Base-by-base conservation (phyloP, 2,888 invertebrate species). In the Mythimna vitellina region DNA sequence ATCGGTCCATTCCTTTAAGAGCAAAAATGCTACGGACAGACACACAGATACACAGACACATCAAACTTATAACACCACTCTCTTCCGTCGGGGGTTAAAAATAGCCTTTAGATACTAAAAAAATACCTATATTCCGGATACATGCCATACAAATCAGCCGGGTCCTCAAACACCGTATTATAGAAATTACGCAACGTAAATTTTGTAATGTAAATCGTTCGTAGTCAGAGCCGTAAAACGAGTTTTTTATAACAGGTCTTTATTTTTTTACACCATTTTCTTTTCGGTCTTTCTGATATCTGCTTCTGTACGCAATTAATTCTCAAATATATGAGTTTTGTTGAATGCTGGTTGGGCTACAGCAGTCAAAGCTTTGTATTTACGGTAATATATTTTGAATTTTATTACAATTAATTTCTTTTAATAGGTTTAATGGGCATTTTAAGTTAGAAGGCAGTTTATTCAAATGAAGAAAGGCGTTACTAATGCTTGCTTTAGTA, bases 181-280 rank as follows among this genome's bases (percentile, higher is more conserved):
- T 60, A 73, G 51, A 63, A 81, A 78, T 79, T 68, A 72, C 82
- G 60, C 22, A 73, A 82, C 29, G 25, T 70, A 70, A 42, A n/a
- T 53, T 75, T 82, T 82, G 54, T 69, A 58, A 73, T 53, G 61
- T 73, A 70, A 76, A 82, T 73, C 57, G 35, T 70, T 63, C 53
- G 46, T 25, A 73, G 56, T 63, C 63, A 72, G 9, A 62, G 61
- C 58, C 70, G 75, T 70, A 56, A 74, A 84, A 83, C 82, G 65
- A 62, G 84, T 82, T 84, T 54, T 67, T 65, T 53, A 69, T 70
- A 84, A 81, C 73, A 8, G 70, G 71, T 73, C 57, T 70, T 54
- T 29, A 68, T 53, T 46, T 46, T 20, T 46, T 20, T 20, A 17
- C 46, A 62, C 38, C 61, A 54, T 78, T 70, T 75, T 78, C 67